Base-by-base conservation (phyloP, 2,797 vertebrate genomes). In the Okamejei kenojei region DNA sequence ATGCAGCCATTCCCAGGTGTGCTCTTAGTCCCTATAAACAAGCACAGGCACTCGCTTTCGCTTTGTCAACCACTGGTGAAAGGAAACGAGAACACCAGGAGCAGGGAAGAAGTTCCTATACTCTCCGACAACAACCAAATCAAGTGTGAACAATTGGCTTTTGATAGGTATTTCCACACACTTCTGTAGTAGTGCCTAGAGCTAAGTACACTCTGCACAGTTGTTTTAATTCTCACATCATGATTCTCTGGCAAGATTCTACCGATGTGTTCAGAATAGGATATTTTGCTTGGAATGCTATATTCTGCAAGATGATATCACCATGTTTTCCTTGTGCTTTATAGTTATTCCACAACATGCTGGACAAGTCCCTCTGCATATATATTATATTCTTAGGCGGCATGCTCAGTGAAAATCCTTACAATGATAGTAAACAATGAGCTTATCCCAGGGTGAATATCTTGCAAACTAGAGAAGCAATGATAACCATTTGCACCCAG, bases 151-250 rank as follows among this genome's bases (percentile, higher is more conserved):
- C 7, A 88, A 68, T n/a, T 88, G 84, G 84, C 61, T 68, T 17
- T 8, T 32, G 65, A 4, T n/a, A 63, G n/a, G 61, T 23, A 88
- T 88, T 88, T 35, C 63, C n/a, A 88, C 63, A 35, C 9, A 63
- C 8, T 68, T 15, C n/a, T 17, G 29, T 19, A n/a, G 63, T 13
- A 65, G 11, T 86, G 82, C 29, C 58, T 8, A 32, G 58, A 86
- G 82, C n/a, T 88, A 29, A 17, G 29, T 63, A n/a, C n/a, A n/a
- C n/a, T 35, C 0, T 68, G n/a, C 61, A 88, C 84, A 88, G n/a
- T 88, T 88, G n/a, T 88, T 68, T 68, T 88, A 35, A 68, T 88
- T 35, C 84, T 88, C 84, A 88, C 29, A 68, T 68, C 84, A 23
- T 88, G 61, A 68, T 88, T 8, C 84, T 35, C 17, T 68, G 84